These are phyloP conservation scores for Taphrorychus bicolor DNA, from an alignment of 2,888 invertebrate species.

Conservation along the genomic window DNA sequence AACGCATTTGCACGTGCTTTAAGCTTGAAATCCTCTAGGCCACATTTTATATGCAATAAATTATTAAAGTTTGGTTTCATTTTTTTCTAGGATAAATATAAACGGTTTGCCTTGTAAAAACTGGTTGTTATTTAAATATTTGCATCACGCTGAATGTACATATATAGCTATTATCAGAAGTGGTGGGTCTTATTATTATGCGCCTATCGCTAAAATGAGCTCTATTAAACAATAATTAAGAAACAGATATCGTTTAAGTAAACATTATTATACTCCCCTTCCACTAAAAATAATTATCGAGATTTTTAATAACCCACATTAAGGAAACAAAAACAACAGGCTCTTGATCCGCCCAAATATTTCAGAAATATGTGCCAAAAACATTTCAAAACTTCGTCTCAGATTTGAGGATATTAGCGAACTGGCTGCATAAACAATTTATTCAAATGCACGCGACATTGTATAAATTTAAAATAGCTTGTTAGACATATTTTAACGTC, in stretches of 20 bases:
- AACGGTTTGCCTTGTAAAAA: neutral
- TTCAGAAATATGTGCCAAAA: too few relatives aligned
- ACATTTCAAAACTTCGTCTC: too few relatives aligned
- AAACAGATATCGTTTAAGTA: neutral
- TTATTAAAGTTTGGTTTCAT: neutral
- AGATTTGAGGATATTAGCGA: too few relatives aligned
- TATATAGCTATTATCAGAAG: neutral
- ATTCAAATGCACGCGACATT: too few relatives aligned
- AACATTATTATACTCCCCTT: neutral
- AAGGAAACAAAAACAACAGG: too few relatives aligned
- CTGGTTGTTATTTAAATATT: slow-evolving; percentile 3
- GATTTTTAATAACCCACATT: neutral
- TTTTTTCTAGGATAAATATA: neutral
- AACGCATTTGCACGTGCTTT: neutral
- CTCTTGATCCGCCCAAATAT: too few relatives aligned
- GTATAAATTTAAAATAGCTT: too few relatives aligned
- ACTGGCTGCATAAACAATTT: too few relatives aligned
- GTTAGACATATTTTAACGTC: too few relatives aligned
- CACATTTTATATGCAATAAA: neutral
- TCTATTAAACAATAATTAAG: slow-evolving; percentile 1
- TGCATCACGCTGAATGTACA: neutral
- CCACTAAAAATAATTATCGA: neutral
- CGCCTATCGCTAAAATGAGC: neutral
- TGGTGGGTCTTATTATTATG: too few relatives aligned
- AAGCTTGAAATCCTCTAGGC: neutral